A percentile compares a stretch with the other conserved stretches of the same genome.
These are phyloP conservation scores for Caenorhabditis parvicauda DNA, from an alignment of 2,888 invertebrate species.

Conservation along the genomic window DNA sequence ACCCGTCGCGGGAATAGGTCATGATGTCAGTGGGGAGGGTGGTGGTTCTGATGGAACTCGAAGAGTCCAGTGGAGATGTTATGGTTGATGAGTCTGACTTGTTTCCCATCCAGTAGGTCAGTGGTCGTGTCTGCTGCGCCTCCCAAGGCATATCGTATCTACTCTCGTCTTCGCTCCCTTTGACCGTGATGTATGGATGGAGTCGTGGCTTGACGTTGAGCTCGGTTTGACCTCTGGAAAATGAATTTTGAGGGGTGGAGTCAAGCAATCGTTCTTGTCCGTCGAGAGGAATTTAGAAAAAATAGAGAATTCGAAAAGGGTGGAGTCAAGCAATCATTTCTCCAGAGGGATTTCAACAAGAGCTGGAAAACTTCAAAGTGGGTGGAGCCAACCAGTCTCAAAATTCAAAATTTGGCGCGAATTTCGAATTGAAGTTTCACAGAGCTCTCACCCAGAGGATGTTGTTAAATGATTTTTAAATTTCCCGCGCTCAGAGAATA, in stretches of 20 bases:
- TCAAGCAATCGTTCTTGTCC: no score
- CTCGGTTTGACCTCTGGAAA: constrained; percentile 2
- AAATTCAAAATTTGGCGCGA: no score
- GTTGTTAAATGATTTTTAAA: no score
- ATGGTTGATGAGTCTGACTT: constrained; percentile 27
- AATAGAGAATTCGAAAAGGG: no score
- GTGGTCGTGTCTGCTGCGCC: constrained; percentile 22
- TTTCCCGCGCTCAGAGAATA: no score
- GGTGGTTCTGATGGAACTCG: constrained; percentile 23
- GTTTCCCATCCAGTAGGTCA: constrained; percentile 39
- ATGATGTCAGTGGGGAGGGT: no score
- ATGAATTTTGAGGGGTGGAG: no score
- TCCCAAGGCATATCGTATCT: constrained; percentile 50
- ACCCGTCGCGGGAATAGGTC: constrained; percentile 16
- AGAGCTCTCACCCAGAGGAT: no score
- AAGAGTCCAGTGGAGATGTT: constrained; percentile 38
- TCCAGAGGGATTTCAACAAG: neutral
- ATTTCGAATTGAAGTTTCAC: no score
- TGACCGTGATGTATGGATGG: constrained; percentile 35
- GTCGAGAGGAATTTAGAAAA: no score
- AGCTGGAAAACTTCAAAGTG: neutral
- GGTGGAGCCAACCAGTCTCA: neutral
- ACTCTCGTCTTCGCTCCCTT: constrained; percentile 31
- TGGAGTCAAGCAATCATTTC: no score
- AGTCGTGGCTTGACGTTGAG: constrained; percentile 25